phyloP scores from a whole-genome alignment of 2,888 invertebrate species.

The Chrysolina oricalcia region DNA sequence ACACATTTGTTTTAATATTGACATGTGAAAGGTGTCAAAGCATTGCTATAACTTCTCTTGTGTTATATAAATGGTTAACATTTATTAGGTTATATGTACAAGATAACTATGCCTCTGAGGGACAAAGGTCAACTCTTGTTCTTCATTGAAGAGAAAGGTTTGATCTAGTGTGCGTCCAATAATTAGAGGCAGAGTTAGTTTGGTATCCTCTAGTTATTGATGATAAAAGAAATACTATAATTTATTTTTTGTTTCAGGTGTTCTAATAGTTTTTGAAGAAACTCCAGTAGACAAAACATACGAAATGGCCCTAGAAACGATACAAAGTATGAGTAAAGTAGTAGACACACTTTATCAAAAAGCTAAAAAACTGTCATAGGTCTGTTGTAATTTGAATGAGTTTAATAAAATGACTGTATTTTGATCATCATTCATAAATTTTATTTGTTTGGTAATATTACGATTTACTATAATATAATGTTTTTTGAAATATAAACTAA shows the following conservation, averaged over 20 bases:
- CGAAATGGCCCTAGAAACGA: conserved; percentile 96
- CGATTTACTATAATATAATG: conserved; percentile 14
- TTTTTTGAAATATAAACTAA: conserved; percentile 34
- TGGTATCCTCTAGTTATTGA: background rate
- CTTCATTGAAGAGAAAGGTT: no score
- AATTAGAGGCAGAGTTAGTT: no score
- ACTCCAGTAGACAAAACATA: conserved; percentile 96
- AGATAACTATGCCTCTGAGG: no score
- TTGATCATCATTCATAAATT: conserved; percentile 33
- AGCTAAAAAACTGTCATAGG: conserved; percentile 97
- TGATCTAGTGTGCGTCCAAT: no score
- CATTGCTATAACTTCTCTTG: no score
- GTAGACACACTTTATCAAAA: conserved; percentile 99
- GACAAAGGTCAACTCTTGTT: no score
- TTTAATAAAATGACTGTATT: conserved; percentile 52
- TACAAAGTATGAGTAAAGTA: conserved; percentile 99
- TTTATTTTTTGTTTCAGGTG: conserved; percentile 74
- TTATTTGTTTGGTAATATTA: conserved; percentile 26
- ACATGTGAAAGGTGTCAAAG: no score
- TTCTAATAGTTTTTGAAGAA: conserved; percentile 97
- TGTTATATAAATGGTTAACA: no score
- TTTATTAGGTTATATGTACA: no score
- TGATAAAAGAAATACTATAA: background rate
- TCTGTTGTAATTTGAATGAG: conserved; percentile 47
- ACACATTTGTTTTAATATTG: no score